Base-by-base conservation (phyloP, 2,797 vertebrate genomes). In the Mormyrops attenuatus region DNA sequence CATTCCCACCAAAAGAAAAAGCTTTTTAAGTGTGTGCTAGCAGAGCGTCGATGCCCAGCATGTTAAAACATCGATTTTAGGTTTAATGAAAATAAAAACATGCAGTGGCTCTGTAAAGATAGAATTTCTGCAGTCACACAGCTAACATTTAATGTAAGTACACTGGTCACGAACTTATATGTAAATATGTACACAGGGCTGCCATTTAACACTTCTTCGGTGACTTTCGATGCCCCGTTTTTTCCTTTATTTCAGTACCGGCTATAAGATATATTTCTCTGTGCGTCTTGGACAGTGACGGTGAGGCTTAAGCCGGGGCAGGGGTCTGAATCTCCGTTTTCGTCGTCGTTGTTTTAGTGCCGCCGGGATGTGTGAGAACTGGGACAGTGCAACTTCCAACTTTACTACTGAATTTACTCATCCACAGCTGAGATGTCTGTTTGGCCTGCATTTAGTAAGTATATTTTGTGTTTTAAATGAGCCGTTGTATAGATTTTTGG, bases 401-500 rank as follows among this genome's bases (percentile, higher is more conserved):
- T 85, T 30, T 89, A 88, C 49, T 85, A 47, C 88, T 57, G 55
- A 88, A 91, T 92, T 90, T 93, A 93, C 93, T 92, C 87, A 55
- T 89, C 38, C 92, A 89, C 88, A 89, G 88, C 88, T 53, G 88
- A 84, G 89, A 77, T 90, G 91, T 92, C 89, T 91, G 90, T 92
- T 84, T 91, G 89, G 89, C 92, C 90, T 92, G 92, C 91, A 91
- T 90, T 91, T 91, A 91, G 82, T 92, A 73, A 55, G 85, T 89
- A 90, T 88, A 85, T 52, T 90, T 82, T 92, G 89, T 92, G 90
- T 91, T 95, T 93, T 93, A 94, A 94, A 94, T 69, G 89, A 88
- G 90, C 86, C 90, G 89, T 91, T 93, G 88, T 92, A 91, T 90
- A 92, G 89, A 88, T 89, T 93, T 95, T 95, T 93, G 93, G 92